A percentile compares a stretch with the other conserved stretches of the same genome.
phyloP scores from a whole-genome alignment of 1,140 invertebrate genomes.

The Penaeus indicus region DNA sequence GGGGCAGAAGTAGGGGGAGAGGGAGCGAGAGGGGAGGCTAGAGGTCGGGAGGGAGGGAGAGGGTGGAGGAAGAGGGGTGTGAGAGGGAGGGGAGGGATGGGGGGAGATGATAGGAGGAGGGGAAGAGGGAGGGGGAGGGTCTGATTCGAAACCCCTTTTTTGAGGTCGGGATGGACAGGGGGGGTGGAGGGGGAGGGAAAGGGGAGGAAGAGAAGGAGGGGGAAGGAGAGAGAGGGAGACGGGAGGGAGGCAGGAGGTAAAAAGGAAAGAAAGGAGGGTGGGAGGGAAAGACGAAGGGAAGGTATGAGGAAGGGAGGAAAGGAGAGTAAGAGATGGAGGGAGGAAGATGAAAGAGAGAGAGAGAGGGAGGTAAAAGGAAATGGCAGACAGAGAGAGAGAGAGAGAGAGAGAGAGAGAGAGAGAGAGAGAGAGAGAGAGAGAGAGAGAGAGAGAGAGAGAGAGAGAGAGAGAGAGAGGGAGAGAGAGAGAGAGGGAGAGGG shows the following conservation, averaged over 20 bases:
- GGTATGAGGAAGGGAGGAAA: background rate
- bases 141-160: background rate
- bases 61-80: too few species aligned
- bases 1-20: too few species aligned
- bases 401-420: background rate
- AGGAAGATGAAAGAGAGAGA: background rate
- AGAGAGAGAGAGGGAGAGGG: conserved; percentile 12
- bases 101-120: too few species aligned
- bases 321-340: background rate
- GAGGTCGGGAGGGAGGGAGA: too few species aligned
- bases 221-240: conserved; percentile 24
- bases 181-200: background rate
- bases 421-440: background rate
- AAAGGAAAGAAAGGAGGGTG: background rate
- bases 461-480: conserved; percentile 43
- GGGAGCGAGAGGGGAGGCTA: too few species aligned
- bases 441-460: conserved; percentile 43
- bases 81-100: too few species aligned
- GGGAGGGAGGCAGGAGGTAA: background rate
- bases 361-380: background rate
- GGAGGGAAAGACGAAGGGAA: too few species aligned
- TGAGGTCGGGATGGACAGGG: background rate
- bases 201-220: background rate
- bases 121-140: too few species aligned
- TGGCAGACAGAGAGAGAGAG: background rate